Evolutionary conservation across 2,888 invertebrate species (phyloP), one percentile per base, ranked within the genome.

Genomic region (Ptychoptera contaminata): DNA sequence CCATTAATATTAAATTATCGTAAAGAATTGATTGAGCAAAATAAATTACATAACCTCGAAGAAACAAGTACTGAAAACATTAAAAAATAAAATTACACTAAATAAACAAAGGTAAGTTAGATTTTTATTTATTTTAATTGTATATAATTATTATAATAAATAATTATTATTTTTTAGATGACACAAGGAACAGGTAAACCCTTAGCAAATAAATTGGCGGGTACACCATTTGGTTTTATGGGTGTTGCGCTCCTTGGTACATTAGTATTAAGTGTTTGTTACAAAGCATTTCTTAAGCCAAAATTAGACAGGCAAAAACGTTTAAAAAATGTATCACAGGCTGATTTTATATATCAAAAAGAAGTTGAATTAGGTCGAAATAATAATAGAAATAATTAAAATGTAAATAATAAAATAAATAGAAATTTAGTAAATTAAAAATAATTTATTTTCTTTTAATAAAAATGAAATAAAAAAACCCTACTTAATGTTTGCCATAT

Each of bases 311-410:
- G 49, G 46, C 52, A 53, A 43, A 56, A 53, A 42, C 58, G 58
- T 29, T 45, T 51, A 43, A 55, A 62, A 41, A 56, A 62, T 41
- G 59, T 64, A 52, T 48, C 54, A 49, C 56, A 51, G 51, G 63
- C 64, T 31, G 56, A 63, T 47, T 63, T 52, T 47, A 53, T 64
- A 47, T 65, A 55, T 50, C 55, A 62, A 48, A 55, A 55, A 47
- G 63, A 63, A 46, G 42, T 46, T 31, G 40, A 46, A 23, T 29
- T 30, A 7, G 14, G 14, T 23, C 30, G 12, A 29, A 30, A n/a
- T 30, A 10, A 40, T 14, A 8, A 14, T 14, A 8, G 30, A 8
- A 40, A 12, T 30, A 30, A 23, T 23, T 23, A 23, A 23, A 23
- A 23, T 23, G 7, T 7, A 23, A 23, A 23, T 5, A 23, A 23